Base-by-base conservation (phyloP, 2,113 vertebrate species). In the Lepisosteus osseus region DNA sequence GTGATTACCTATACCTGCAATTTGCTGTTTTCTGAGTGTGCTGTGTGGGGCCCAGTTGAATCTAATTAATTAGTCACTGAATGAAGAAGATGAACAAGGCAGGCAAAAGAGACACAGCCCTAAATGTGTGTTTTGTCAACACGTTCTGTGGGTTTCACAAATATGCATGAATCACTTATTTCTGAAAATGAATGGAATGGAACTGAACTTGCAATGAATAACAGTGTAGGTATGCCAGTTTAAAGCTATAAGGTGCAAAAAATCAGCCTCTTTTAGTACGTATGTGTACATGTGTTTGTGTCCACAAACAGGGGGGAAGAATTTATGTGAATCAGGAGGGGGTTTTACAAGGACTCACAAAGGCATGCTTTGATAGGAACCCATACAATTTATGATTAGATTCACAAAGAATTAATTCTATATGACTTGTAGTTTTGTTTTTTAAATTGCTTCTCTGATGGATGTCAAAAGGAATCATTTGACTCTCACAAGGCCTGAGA, bases 391-490 rank as follows among this genome's bases (percentile, higher is more conserved):
- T 82, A 77, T 64, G 70, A 72, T 76, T 81, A 74, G 29, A 77
- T 85, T 86, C 75, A 13, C 51, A 41, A 62, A 57, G 67, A 64
- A 76, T 74, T 80, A 40, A 75, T 78, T 83, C 67, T 61, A 40
- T 65, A 43, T 65, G 68, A 71, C 62, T 66, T 57, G 65, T 12
- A 0, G 12, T 71, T 77, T 76, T 64, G 56, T 74, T 55, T 40
- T 65, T 43, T 69, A 78, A 69, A 80, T 77, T 77, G 40, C 73
- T 76, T 74, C 77, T 61, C 67, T 78, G 79, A 85, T 74, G 63
- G 70, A 85, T 84, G 79, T 84, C 80, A 84, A 73, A 76, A 74
- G 68, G 74, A 84, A 79, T 72, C 78, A 74, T 79, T 77, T 75
- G 76, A 71, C 72, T 84, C 81, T 55, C 67, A 79, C 76, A 72